These are phyloP conservation scores for Avahi laniger DNA, from an alignment of 2,797 vertebrate species.

Conservation along the genomic window DNA sequence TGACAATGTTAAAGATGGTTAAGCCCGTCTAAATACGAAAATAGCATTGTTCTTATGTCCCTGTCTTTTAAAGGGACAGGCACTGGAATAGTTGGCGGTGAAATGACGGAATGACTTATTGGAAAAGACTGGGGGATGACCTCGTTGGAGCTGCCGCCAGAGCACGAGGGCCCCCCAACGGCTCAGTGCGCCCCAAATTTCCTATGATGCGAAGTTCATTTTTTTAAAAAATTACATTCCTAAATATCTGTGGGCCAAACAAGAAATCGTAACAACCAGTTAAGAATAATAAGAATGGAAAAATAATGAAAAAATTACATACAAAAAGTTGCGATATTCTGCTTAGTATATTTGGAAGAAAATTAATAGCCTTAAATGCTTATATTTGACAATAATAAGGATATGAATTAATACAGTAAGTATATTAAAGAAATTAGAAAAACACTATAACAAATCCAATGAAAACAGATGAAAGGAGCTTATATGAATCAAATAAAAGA, in stretches of 20 bases:
- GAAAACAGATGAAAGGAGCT: neutral
- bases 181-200: too few relatives aligned
- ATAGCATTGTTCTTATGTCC: rapidly evolving
- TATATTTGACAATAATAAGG: neutral
- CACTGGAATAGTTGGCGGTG: neutral
- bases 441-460: neutral
- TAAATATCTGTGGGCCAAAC: neutral
- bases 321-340: neutral
- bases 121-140: rapidly evolving
- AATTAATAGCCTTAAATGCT: neutral
- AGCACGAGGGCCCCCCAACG: rapidly evolving
- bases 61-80: neutral
- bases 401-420: neutral
- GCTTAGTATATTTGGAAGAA: neutral
- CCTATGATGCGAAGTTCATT: neutral
- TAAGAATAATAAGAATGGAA: neutral
- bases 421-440: neutral
- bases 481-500: neutral
- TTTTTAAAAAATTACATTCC: neutral
- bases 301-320: neutral
- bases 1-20: too few relatives aligned
- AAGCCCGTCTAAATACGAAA: neutral
- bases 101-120: rapidly evolving
- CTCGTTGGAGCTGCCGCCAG: too few relatives aligned
- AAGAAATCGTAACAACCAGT: neutral